Percentiles rank a stretch among this genome's conserved stretches.
Conservation (phyloP, 2,888 invertebrate genomes). For the Lucinisca nassula region DNA sequence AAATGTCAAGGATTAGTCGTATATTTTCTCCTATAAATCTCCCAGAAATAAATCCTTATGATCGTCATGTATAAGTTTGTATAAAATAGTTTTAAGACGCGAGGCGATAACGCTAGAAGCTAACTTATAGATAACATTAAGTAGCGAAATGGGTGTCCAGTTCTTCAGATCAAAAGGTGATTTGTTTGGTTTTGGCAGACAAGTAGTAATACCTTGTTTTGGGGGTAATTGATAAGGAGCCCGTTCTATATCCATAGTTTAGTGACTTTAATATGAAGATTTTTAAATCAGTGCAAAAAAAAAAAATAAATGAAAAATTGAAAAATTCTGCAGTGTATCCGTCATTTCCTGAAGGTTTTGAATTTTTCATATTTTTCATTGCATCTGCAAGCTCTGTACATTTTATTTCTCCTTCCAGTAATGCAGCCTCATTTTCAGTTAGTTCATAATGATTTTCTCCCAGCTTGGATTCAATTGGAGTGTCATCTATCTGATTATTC, state of each 20-base stretch:
- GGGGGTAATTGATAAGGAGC: background rate
- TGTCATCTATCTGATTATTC: background rate
- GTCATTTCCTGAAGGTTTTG: background rate
- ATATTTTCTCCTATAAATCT: background rate
- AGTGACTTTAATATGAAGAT: background rate
- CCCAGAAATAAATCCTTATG: background rate
- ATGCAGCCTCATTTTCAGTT: background rate
- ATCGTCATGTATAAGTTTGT: background rate
- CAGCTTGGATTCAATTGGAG: background rate
- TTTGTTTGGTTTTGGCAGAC: constrained; percentile 1
- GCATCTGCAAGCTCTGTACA: background rate
- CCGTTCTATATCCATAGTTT: background rate
- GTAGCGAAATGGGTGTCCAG: background rate
- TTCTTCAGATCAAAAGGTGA: background rate
- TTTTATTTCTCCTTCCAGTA: background rate
- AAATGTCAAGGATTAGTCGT: background rate
- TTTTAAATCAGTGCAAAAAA: background rate
- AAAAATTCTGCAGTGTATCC: background rate
- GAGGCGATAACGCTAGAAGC: background rate
- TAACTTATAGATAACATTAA: background rate
- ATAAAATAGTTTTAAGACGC: background rate
- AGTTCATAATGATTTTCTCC: background rate
- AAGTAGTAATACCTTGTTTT: background rate
- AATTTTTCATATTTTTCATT: background rate
- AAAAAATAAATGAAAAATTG: too few relatives aligned